Evolutionary conservation across 30 jellyfish, hydroid and myxozoan genomes (phyloP).

Genomic region (Pelagia noctiluca): DNA sequence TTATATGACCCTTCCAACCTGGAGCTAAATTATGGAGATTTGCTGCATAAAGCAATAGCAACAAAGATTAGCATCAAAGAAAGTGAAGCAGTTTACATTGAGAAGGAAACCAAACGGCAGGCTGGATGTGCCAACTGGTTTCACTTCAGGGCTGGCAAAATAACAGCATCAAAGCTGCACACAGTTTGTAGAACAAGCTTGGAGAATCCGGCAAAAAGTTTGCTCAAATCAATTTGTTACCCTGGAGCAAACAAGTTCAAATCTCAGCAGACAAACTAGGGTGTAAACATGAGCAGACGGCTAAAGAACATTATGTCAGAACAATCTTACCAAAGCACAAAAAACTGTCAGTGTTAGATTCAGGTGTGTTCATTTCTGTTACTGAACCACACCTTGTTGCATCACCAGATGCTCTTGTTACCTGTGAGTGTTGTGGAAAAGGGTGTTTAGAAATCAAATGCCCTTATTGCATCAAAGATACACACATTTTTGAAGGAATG

Average conservation of each 20-base stretch:
- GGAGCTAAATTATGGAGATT: background rate
- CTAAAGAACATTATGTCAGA: constrained; percentile 5
- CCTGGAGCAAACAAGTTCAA: constrained; percentile 15
- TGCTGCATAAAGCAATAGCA: background rate
- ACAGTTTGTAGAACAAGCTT: constrained; percentile 12
- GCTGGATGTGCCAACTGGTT: background rate
- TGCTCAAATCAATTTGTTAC: constrained; percentile 1
- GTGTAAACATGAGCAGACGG: constrained; percentile 17
- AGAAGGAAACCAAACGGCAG: background rate
- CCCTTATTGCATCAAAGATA: constrained; percentile 20
- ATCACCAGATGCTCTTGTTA: constrained; percentile 12
- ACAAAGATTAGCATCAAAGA: background rate
- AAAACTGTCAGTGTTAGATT: background rate
- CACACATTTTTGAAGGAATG: constrained; percentile 25
- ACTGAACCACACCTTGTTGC: background rate
- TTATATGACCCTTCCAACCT: background rate
- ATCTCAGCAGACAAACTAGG: constrained; percentile 12
- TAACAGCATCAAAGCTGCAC: too few relatives aligned
- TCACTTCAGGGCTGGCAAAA: background rate
- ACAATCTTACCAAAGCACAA: constrained; percentile 6
- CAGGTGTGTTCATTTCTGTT: background rate
- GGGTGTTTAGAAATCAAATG: constrained; percentile 1
- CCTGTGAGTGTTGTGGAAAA: constrained; percentile 1
- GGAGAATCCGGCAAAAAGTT: background rate
- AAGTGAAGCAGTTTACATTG: background rate